phyloP scores from a whole-genome alignment of 2,113 vertebrate species.

The Entelurus aequoreus region DNA sequence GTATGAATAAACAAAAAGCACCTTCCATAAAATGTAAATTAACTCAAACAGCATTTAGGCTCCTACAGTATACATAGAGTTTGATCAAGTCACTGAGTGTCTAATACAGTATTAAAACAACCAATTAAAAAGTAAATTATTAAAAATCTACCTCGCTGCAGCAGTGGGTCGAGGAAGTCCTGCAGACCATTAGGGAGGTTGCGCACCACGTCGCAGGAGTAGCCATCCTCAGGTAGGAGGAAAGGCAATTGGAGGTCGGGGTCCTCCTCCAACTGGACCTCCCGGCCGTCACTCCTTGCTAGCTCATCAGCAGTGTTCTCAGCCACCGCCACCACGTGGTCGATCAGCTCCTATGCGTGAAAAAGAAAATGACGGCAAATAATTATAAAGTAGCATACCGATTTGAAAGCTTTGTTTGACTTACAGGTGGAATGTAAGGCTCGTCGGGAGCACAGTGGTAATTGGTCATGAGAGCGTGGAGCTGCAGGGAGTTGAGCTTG shows the following conservation, averaged over 20 bases:
- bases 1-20: too few relatives aligned
- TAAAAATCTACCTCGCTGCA: slow-evolving; percentile 82
- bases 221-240: slow-evolving; percentile 94
- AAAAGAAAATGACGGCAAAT: neutral
- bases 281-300: slow-evolving; percentile 90
- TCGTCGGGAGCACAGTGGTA: slow-evolving; percentile 97
- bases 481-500: slow-evolving; percentile 94
- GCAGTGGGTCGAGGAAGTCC: slow-evolving; percentile 93
- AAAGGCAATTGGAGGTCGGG: slow-evolving; percentile 98
- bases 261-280: slow-evolving; percentile 93
- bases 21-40: too few relatives aligned
- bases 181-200: slow-evolving; percentile 93
- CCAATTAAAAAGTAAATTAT: too few relatives aligned
- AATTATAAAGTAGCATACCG: neutral
- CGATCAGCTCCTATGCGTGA: slow-evolving; percentile 83
- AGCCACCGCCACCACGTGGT: slow-evolving; percentile 89
- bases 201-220: slow-evolving; percentile 95
- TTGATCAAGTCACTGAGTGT: neutral
- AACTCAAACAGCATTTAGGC: too few relatives aligned
- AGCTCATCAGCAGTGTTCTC: slow-evolving; percentile 96
- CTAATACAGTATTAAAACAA: too few relatives aligned
- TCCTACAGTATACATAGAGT: neutral
- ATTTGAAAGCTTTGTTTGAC: slow-evolving; percentile 10
- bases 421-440: slow-evolving; percentile 91
- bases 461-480: slow-evolving; percentile 90